phyloP scores from a whole-genome alignment of 2,113 vertebrate species.

The Procavia capensis region DNA sequence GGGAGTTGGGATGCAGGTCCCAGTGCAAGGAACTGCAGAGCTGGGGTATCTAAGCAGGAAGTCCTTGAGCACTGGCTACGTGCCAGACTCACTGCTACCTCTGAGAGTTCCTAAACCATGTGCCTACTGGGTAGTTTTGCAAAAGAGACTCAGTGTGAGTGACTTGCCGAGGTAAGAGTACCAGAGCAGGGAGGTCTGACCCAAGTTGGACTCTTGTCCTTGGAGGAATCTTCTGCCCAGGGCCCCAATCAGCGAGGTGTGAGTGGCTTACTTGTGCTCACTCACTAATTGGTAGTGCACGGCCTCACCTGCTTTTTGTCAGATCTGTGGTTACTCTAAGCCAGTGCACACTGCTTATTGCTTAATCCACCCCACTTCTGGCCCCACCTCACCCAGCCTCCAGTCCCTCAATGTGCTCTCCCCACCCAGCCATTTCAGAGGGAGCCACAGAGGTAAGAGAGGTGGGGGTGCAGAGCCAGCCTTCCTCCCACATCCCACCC shows the following conservation, averaged over 20 bases:
- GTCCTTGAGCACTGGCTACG: fast-evolving
- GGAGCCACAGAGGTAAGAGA: background rate
- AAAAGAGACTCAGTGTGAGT: background rate
- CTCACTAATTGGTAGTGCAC: no score
- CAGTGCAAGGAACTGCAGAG: fast-evolving
- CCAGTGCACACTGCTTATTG: no score
- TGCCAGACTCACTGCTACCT: fast-evolving
- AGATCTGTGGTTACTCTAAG: no score
- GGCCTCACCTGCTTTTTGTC: no score
- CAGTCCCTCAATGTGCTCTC: background rate
- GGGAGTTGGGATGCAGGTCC: background rate
- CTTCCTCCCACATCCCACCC: fast-evolving
- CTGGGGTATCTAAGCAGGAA: background rate
- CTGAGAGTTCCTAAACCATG: background rate
- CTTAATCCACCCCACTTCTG: background rate
- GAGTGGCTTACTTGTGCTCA: no score
- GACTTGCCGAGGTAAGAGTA: no score
- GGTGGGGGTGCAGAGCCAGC: background rate
- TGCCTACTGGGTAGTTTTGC: no score
- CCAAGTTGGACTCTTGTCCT: background rate
- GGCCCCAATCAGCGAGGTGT: no score
- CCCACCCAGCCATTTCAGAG: background rate
- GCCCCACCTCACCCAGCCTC: background rate
- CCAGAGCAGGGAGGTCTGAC: background rate
- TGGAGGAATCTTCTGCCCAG: background rate